Percentiles rank a stretch among this genome's conserved stretches.
Evolutionary conservation across 2,797 vertebrate genomes (phyloP).

Genomic region (Cephalopachus bancanus): DNA sequence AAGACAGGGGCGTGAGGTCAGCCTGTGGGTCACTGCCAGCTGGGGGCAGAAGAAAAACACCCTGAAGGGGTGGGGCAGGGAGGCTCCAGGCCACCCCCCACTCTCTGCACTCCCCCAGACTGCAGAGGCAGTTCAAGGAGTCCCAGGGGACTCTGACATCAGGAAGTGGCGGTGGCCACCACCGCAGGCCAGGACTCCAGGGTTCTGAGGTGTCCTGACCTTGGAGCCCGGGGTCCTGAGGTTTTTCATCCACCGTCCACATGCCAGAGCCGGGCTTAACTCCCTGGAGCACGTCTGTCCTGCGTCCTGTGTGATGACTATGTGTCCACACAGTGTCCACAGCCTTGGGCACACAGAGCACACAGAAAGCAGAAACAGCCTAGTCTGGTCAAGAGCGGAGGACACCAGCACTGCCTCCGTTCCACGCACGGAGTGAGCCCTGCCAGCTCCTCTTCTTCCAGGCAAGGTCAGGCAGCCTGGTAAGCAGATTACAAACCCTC

Average conservation of each 20-base stretch:
- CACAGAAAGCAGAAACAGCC: background rate
- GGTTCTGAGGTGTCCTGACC: background rate
- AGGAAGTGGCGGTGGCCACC: background rate
- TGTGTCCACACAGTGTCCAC: background rate
- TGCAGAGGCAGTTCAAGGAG: background rate
- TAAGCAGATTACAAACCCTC: background rate
- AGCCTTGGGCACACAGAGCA: background rate
- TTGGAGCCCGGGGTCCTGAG: background rate
- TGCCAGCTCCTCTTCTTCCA: background rate
- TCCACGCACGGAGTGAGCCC: background rate
- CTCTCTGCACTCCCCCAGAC: background rate
- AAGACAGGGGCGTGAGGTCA: background rate
- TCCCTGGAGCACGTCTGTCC: background rate
- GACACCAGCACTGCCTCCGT: background rate
- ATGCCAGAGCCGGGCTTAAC: background rate
- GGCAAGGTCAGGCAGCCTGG: background rate
- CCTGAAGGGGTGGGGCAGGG: background rate
- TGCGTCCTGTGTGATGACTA: background rate
- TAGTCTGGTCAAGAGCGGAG: background rate
- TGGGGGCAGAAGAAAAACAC: constrained; percentile 9
- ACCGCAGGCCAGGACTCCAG: background rate
- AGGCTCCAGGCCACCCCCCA: background rate
- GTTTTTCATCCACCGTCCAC: background rate
- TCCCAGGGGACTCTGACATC: background rate
- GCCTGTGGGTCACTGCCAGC: background rate